Evolutionary conservation across 2,113 vertebrate genomes (phyloP), one percentile per base, ranked within the genome.

Genomic region (Zosterops lateralis): DNA sequence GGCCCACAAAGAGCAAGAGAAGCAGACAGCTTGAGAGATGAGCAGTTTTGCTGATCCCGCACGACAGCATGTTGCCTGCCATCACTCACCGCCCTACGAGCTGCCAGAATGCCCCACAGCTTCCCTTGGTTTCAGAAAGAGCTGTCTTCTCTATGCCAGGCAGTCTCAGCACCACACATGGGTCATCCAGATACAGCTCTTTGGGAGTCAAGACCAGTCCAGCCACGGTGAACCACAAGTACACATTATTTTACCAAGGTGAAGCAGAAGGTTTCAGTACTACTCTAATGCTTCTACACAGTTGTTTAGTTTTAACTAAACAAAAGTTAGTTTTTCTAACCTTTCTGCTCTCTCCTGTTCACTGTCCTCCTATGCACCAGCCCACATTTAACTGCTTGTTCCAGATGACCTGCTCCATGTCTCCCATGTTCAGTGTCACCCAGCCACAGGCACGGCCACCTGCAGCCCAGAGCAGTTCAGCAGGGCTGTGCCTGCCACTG

Each of bases 21-120:
- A 95, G 44, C 64, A 91, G 64, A 81, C 71, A 40, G 81, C 81
- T 72, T 94, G 91, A 95, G 77, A 87, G 28, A 85, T 53, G 89
- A 87, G 65, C 60, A 73, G 47, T 36, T 88, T 90, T 21, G 2
- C 77, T 90, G 65, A 62, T 91, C 53, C 51, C 76, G 77, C 79
- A 62, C 0, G 4, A 87, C 92, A 95, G 67, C 89, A 74, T 95
- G 93, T 44, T 89, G 67, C 67, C 74, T 94, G 91, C 94, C 94
- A 91, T 91, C 91, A 81, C 90, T 89, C 44, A 84, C 40, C 54
- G 75, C 71, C 34, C 73, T 70, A 75, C 50, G 58, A 72, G 77
- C 76, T 93, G 85, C 58, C 34, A 38, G 36, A 71, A 67, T 82
- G 91, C 53, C 93, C 91, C 66, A 72, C 19, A 79, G 78, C 14